phyloP scores from a whole-genome alignment of 2,797 vertebrate species.

The Erpetoichthys calabaricus region DNA sequence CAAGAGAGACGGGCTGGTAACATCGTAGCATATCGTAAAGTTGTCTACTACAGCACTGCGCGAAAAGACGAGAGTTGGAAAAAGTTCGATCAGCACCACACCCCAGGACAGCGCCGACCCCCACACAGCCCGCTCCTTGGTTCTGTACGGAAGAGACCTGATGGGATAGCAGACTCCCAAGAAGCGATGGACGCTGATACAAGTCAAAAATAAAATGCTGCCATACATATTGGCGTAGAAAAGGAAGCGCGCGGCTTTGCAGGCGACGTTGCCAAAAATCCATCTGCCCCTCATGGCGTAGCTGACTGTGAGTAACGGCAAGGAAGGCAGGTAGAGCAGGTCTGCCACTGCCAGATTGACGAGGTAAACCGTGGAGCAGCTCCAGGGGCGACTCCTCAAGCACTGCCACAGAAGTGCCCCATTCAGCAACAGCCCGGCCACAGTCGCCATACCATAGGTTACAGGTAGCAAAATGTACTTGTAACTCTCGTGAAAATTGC shows the following conservation, averaged over 20 bases:
- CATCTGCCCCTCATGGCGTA: constrained; percentile 25
- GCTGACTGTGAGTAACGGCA: constrained; percentile 39
- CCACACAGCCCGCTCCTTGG: constrained; percentile 10
- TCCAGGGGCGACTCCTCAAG: constrained; percentile 23
- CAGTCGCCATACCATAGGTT: constrained; percentile 33
- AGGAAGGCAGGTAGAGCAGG: constrained; percentile 33
- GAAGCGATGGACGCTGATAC: constrained; percentile 39
- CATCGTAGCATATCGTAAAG: constrained; percentile 33
- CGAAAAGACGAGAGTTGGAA: constrained; percentile 32
- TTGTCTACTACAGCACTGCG: constrained; percentile 23
- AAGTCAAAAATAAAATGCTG: constrained; percentile 40
- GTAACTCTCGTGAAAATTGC: constrained; percentile 25
- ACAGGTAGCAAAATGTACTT: constrained; percentile 30
- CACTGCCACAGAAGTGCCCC: constrained; percentile 27
- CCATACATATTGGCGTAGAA: constrained; percentile 39
- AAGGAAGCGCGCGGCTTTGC: constrained; percentile 32
- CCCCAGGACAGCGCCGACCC: constrained; percentile 20
- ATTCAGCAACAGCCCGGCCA: constrained; percentile 38
- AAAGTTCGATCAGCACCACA: constrained; percentile 25
- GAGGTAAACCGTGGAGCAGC: constrained; percentile 31
- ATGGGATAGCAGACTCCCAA: constrained; percentile 40
- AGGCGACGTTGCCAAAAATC: constrained; percentile 35
- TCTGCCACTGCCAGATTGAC: constrained; percentile 41
- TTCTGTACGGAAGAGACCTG: constrained; percentile 23
- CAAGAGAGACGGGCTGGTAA: constrained; percentile 23